phyloP scores from a whole-genome alignment of 2,113 vertebrate species.

The Circaetus gallicus region DNA sequence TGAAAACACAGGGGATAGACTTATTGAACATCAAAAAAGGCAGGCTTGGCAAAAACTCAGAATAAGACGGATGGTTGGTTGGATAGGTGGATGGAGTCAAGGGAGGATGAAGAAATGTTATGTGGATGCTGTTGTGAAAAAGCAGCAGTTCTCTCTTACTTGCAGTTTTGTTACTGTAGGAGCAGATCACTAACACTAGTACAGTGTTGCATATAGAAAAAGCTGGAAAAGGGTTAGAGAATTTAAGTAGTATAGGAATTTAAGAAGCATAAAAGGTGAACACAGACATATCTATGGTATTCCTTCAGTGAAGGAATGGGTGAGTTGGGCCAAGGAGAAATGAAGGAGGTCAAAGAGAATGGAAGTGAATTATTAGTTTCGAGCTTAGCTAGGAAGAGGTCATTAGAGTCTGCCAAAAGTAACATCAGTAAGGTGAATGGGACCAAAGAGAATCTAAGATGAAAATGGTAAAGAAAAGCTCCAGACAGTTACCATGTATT shows the following conservation, averaged over 20 bases:
- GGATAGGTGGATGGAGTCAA: not conserved
- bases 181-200: not conserved
- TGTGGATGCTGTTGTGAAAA: not conserved
- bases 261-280: not conserved
- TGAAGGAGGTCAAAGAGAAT: not conserved
- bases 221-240: not conserved
- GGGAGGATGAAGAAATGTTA: not conserved
- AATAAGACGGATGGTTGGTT: too few species aligned
- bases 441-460: not conserved
- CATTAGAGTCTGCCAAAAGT: not conserved
- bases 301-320: not conserved
- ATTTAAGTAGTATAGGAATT: not conserved
- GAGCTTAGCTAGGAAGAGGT: not conserved
- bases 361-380: not conserved
- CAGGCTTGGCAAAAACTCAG: not conserved
- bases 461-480: not conserved
- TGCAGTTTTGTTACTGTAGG: not conserved
- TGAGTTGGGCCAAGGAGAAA: not conserved
- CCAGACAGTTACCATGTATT: not conserved
- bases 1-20: not conserved
- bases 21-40: not conserved
- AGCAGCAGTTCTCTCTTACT: not conserved
- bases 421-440: not conserved
- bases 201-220: not conserved
- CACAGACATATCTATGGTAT: not conserved